A percentile compares a stretch with the other conserved stretches of the same genome.
Evolutionary conservation across 2,797 vertebrate genomes (phyloP).

Genomic region (Alcedo quadribrachys): DNA sequence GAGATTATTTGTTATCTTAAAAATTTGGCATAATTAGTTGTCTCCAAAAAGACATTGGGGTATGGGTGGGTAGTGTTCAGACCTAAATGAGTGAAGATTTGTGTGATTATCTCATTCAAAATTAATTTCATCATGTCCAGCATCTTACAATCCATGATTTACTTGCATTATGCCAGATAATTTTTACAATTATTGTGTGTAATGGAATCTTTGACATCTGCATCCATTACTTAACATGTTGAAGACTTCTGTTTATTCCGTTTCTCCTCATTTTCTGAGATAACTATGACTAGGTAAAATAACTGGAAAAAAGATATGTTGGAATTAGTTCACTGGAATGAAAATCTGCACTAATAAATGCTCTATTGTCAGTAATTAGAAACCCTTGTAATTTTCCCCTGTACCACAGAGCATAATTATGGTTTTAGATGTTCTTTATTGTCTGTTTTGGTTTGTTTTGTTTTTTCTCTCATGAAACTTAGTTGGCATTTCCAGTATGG

Average conservation of each 20-base stretch:
- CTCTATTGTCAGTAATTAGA: not conserved
- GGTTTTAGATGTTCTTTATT: not conserved
- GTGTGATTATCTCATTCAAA: not conserved
- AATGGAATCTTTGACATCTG: not conserved
- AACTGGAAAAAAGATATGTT: not conserved
- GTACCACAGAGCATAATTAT: not conserved
- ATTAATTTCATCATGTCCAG: not conserved
- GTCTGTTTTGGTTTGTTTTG: not conserved
- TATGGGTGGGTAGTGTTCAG: not conserved
- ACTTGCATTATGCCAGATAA: not conserved
- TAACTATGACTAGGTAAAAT: not conserved
- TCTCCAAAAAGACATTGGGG: not conserved
- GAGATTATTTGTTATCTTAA: not conserved
- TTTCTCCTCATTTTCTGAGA: not conserved
- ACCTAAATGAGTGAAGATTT: not conserved
- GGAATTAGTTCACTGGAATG: not conserved
- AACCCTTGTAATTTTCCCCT: not conserved
- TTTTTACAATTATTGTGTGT: not conserved
- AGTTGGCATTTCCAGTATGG: not conserved
- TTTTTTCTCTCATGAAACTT: not conserved
- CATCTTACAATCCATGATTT: not conserved
- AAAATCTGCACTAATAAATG: not conserved
- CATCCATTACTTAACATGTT: not conserved
- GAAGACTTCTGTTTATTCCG: not conserved
- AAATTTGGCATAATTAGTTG: not conserved